Evolutionary conservation across 2,797 vertebrate species (phyloP).

Genomic region (Leuciscus waleckii): DNA sequence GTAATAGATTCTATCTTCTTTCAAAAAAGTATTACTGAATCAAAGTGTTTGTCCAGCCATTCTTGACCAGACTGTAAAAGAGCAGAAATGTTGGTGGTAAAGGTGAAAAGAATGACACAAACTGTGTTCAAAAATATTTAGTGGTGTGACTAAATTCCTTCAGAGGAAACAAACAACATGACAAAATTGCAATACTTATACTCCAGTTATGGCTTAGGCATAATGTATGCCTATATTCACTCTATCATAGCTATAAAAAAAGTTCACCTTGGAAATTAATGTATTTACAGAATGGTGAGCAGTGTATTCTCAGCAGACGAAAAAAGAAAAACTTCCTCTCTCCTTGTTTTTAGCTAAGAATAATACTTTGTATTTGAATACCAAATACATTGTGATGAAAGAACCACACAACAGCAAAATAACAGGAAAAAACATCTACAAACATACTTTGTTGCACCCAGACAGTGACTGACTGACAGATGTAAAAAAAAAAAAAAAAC

Average conservation of each 20-base stretch:
- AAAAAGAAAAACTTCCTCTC: constrained; percentile 72
- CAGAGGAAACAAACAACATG: constrained; percentile 13
- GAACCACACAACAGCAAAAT: constrained; percentile 67
- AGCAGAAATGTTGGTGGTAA: not conserved
- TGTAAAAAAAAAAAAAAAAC: constrained; percentile 66
- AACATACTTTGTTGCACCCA: constrained; percentile 75
- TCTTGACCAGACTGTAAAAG: not conserved
- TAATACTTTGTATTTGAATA: constrained; percentile 81
- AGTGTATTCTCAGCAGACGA: constrained; percentile 53
- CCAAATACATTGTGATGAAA: constrained; percentile 69
- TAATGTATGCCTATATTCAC: constrained; percentile 16
- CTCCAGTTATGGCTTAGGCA: constrained; percentile 1
- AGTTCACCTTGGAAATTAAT: not conserved
- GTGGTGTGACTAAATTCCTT: constrained; percentile 4
- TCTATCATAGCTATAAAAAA: not conserved
- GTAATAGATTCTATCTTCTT: not conserved
- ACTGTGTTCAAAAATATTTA: constrained; percentile 12
- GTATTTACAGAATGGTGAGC: constrained; percentile 26
- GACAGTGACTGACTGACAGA: constrained; percentile 63
- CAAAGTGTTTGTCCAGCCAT: not conserved
- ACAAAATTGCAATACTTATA: not conserved
- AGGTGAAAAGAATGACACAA: not conserved
- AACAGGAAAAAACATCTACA: constrained; percentile 78
- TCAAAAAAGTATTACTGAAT: not conserved
- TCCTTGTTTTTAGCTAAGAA: constrained; percentile 76